Evolutionary conservation across 2,113 vertebrate genomes (phyloP).

Genomic region (Calidris pugnax): DNA sequence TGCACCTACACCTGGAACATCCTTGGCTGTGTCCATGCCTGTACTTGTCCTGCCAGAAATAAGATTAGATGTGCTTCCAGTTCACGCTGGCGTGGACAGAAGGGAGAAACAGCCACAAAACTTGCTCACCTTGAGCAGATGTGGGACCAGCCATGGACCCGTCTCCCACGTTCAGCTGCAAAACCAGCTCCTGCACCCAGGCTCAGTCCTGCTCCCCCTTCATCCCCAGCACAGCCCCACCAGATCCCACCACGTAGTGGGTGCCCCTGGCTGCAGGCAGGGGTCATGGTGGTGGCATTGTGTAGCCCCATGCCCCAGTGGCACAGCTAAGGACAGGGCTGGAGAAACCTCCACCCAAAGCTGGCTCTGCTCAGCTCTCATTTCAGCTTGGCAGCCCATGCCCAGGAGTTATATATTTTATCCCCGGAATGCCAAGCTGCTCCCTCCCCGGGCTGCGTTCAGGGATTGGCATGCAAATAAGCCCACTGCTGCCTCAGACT

Average conservation of each 20-base stretch:
- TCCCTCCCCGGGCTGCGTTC: conserved; percentile 1
- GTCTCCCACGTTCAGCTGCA: background rate
- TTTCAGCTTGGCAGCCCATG: background rate
- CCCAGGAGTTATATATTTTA: background rate
- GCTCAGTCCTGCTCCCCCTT: background rate
- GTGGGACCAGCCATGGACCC: fast-evolving
- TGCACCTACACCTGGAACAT: background rate
- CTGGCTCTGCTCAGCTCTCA: background rate
- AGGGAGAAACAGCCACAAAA: background rate
- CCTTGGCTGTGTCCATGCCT: background rate
- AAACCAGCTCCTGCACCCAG: background rate
- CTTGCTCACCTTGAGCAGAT: background rate
- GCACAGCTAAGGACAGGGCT: background rate
- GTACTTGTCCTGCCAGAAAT: background rate
- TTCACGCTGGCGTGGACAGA: background rate
- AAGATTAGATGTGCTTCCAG: background rate
- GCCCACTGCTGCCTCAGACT: conserved; percentile 40
- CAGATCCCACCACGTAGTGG: background rate
- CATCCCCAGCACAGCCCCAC: background rate
- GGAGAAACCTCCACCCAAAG: background rate
- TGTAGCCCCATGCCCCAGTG: background rate
- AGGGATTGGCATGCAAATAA: conserved; percentile 59
- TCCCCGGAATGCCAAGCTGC: background rate
- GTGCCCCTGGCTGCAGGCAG: background rate
- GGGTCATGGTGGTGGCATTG: fast-evolving